Evolutionary conservation across 2,888 invertebrate genomes (phyloP), one percentile per base, ranked within the genome.

Genomic region (Anorthoa munda): DNA sequence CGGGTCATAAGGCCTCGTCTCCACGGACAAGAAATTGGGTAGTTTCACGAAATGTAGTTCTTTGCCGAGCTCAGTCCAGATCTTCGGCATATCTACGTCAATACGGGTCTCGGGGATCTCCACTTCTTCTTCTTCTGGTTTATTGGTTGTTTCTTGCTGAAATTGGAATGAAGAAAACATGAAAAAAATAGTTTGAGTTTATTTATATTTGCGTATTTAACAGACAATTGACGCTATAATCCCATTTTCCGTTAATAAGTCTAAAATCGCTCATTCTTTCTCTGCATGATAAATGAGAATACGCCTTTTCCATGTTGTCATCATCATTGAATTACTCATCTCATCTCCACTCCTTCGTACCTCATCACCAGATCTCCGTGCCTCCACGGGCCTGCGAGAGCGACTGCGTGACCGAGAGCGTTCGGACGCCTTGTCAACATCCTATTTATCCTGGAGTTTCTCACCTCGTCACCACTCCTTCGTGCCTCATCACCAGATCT

Each of bases 1-100:
- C 0, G 98, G 97, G 91, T 99, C 99, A 91, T 99, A 99, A 0
- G 99, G 99, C 81, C 99, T 97, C 0, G 99, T 99, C 93, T 99
- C 99, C 56, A 99, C 99, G 0, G 99, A 99, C 90, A 99, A 97
- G 94, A 99, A 99, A 95, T 99, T 99, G 3, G 99, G 99, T 75
- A 99, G 95, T 92, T 99, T 99, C 0, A 99, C 99, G 88, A 99
- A 99, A 93, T 99, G 99, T 88, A 99, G 97, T 90, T 99, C 99
- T 83, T 97, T 98, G 67, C 99, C 99, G 1, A 99, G 96, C 94
- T 99, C 98, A 0, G 99, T 98, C 87, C 98, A 98, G 77, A 99
- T 99, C 94, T 99, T 98, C 1, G 99, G 99, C 93, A 99, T 99
- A 96, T 99, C 99, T 2, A 99, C 99, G 88, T 99, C 99, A 73